Evolutionary conservation across 2,888 invertebrate species (phyloP), one percentile per base, ranked within the genome.

Genomic region (Lasioglossum zephyrum): DNA sequence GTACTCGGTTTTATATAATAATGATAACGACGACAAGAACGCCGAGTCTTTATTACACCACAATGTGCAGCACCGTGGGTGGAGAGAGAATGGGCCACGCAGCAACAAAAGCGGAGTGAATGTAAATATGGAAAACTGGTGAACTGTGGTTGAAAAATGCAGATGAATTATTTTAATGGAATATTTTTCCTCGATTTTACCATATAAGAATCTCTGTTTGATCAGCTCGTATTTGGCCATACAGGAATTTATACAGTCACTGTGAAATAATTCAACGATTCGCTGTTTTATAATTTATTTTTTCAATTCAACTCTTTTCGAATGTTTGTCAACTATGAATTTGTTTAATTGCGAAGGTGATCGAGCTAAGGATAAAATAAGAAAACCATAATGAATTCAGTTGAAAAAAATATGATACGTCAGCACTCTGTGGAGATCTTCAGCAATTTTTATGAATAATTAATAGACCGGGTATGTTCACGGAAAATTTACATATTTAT

Each of bases 41-140:
- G 18, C 18, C 66, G 66, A 22, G 66, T 66, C 66, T 66, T 66
- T 66, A 66, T 66, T 66, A 36, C 66, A 66, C 31, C 66, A 36
- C 18, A 36, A 66, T 36, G 66, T 66, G 66, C 18, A 66, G 66
- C 18, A 36, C 31, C 36, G 16, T 66, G 36, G 36, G 8, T 18
- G 31, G 8, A 66, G 8, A 8, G 66, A 18, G 66, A 66, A 60
- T 60, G 60, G 18, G 18, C 31, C 18, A 18, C 36, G 66, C 66
- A 66, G 31, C 2, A 36, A 66, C 66, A 66, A 66, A 66, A 66
- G 66, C 36, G 31, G 66, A 66, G 66, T 66, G 22, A 66, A 66
- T 66, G 36, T 66, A 36, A 66, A 66, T 66, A 66, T 66, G 36
- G 36, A 36, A 1, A 31, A 36, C 36, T 26, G 16, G 60, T 60